Evolutionary conservation across 1,140 invertebrate species (phyloP).

Genomic region (Pogonomyrmex californicus): DNA sequence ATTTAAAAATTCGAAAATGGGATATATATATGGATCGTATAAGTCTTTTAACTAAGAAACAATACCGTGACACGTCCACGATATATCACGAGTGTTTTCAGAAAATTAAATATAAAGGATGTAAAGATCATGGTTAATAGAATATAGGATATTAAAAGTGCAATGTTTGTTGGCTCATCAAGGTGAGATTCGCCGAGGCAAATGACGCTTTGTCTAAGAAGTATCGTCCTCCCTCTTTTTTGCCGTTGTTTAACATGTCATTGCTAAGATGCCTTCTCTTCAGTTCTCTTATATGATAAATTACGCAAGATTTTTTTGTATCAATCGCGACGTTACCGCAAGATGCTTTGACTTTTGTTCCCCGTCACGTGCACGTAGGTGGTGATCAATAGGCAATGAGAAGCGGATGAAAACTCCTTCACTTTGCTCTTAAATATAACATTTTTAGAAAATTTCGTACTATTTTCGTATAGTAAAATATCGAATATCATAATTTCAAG

Average conservation of each 20-base stretch:
- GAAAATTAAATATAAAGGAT: background rate
- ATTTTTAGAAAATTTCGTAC: background rate
- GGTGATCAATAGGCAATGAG: conserved; percentile 19
- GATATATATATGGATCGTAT: background rate
- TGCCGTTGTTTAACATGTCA: conserved; percentile 45
- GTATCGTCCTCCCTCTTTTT: background rate
- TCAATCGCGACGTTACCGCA: conserved; percentile 56
- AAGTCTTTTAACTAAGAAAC: conserved; percentile 15
- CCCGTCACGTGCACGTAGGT: conserved; percentile 58
- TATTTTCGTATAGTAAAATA: background rate
- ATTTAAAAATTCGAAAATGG: background rate
- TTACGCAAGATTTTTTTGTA: conserved; percentile 67
- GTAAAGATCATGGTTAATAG: no score
- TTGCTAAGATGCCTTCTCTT: conserved; percentile 25
- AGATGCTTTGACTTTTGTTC: conserved; percentile 66
- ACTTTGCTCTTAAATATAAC: background rate
- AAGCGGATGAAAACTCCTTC: background rate
- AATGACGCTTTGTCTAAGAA: conserved; percentile 33
- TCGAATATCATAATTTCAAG: background rate
- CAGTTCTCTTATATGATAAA: conserved; percentile 72
- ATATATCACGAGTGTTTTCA: background rate
- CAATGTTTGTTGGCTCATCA: background rate
- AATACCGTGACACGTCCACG: background rate
- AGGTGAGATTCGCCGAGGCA: conserved; percentile 52
- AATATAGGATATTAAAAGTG: no score